Evolutionary conservation across 2,888 invertebrate species (phyloP).

Genomic region (Sympetrum striolatum): DNA sequence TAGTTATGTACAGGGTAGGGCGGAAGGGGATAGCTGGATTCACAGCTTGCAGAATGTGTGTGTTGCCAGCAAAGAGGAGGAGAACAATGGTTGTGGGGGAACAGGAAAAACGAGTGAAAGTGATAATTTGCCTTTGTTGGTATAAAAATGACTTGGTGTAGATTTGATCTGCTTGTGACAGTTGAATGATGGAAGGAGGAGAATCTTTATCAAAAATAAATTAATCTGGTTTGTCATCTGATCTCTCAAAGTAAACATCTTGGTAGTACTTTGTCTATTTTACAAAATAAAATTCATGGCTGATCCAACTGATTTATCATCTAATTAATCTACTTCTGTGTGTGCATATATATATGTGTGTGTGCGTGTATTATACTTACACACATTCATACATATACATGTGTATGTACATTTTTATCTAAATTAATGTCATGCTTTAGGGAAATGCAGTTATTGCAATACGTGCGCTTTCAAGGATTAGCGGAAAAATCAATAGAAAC

Average conservation of each 20-base stretch:
- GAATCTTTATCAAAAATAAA: neutral
- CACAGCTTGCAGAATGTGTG: neutral
- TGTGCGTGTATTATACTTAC: no score
- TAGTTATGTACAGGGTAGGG: neutral
- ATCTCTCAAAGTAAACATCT: neutral
- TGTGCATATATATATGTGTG: no score
- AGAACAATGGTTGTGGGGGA: neutral
- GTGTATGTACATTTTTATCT: no score
- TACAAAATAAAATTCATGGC: neutral
- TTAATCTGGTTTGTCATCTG: neutral
- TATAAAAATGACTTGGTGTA: neutral
- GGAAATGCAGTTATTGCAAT: slow-evolving; percentile 24
- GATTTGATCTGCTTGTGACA: neutral
- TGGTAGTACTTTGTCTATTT: slow-evolving; percentile 24
- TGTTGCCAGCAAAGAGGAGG: neutral
- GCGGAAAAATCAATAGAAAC: neutral
- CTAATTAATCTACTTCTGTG: neutral
- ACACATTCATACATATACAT: no score
- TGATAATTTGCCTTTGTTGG: slow-evolving; percentile 25
- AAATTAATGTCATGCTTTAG: slow-evolving; percentile 13
- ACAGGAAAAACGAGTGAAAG: neutral
- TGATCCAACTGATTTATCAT: neutral
- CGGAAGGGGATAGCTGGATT: neutral
- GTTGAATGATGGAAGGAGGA: neutral
- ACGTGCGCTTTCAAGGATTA: neutral